Evolutionary conservation across 2,797 vertebrate genomes (phyloP).

Genomic region (Tarsius wallacei): DNA sequence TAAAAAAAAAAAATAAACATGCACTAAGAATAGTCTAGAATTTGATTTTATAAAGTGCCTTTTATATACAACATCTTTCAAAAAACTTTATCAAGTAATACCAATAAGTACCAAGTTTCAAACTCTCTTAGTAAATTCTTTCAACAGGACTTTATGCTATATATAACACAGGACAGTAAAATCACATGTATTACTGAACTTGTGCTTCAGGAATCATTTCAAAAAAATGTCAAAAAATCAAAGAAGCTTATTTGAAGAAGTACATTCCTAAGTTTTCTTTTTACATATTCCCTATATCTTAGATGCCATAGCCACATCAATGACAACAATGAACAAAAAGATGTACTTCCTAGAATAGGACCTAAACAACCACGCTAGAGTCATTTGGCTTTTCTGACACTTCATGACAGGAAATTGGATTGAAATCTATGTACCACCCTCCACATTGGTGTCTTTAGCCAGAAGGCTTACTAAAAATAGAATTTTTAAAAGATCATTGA

Average conservation of each 20-base stretch:
- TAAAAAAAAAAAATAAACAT: conserved; percentile 85
- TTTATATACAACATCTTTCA: neutral
- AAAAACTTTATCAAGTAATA: conserved; percentile 66
- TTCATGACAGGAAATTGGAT: conserved; percentile 64
- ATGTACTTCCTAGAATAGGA: neutral
- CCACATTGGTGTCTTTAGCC: conserved; percentile 64
- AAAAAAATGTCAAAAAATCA: conserved; percentile 31
- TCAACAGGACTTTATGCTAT: neutral
- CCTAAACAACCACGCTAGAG: neutral
- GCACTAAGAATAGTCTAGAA: conserved; percentile 48
- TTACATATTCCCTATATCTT: neutral
- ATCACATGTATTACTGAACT: neutral
- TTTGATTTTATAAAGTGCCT: conserved; percentile 24
- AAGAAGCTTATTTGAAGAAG: neutral
- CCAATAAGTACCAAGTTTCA: neutral
- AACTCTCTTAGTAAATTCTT: neutral
- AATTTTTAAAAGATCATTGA: conserved; percentile 76
- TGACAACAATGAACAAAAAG: neutral
- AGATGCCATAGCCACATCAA: neutral
- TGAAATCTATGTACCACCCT: conserved; percentile 72
- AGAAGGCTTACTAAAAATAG: conserved; percentile 80
- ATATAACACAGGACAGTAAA: neutral
- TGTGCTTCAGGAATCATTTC: conserved; percentile 42
- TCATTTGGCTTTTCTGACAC: conserved; percentile 49
- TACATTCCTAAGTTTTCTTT: neutral